phyloP scores from a whole-genome alignment of 2,888 invertebrate genomes.

The Caradrina kadenii region DNA sequence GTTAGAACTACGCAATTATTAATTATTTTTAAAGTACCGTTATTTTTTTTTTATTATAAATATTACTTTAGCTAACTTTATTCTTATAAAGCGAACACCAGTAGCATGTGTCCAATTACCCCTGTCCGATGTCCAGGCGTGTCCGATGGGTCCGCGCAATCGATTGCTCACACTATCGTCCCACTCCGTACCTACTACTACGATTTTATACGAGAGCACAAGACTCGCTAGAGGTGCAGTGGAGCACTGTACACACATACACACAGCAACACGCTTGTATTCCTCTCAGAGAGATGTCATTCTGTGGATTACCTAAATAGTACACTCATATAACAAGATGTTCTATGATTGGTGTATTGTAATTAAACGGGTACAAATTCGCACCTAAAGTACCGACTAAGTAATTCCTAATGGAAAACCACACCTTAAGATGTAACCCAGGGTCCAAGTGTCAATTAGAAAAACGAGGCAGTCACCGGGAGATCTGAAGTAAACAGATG shows the following conservation, averaged over 20 bases:
- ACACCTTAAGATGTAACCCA: no score
- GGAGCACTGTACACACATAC: background rate
- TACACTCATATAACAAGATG: no score
- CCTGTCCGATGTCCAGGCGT: constrained; percentile 54
- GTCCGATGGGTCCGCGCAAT: constrained; percentile 70
- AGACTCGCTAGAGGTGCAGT: background rate
- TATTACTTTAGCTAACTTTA: background rate
- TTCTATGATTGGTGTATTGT: no score
- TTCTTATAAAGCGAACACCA: constrained; percentile 12
- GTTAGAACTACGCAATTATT: no score
- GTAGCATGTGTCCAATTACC: constrained; percentile 65
- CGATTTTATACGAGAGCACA: background rate
- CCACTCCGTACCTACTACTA: background rate
- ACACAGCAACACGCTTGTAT: background rate
- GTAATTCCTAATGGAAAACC: no score
- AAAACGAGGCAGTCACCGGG: no score
- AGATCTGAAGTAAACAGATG: no score
- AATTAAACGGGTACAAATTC: background rate
- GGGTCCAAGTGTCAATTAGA: no score
- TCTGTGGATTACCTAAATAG: no score
- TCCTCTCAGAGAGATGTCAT: background rate
- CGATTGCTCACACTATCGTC: constrained; percentile 72
- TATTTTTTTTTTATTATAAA: no score
- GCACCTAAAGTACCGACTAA: no score
- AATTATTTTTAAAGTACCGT: no score